Evolutionary conservation across 2,888 invertebrate genomes (phyloP), one percentile per base, ranked within the genome.

Genomic region (Eupithecia dodoneata): DNA sequence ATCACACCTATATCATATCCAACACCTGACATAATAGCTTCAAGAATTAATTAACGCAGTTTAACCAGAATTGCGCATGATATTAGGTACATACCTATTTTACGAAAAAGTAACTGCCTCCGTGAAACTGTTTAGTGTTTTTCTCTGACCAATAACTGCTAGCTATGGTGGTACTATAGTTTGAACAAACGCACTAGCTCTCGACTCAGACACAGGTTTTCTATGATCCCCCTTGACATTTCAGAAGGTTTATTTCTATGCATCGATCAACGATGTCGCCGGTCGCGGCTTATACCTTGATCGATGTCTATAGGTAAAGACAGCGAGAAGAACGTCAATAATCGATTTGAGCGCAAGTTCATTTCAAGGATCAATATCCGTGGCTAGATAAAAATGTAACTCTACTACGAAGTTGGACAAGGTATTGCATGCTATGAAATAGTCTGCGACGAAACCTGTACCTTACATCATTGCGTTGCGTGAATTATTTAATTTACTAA

Each of bases 11-110:
- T n/a, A 49, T 52, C 55, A 55, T 73, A 75, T 70, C 55, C 72
- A 67, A 66, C 78, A 80, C 78, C 77, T 81, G 77, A 81, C 30
- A 81, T 80, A 85, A 83, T 80, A 81, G 79, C 75, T 76, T 79
- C 73, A 65, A 76, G 75, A 74, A 77, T 71, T 72, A 81, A 78
- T 77, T 75, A 67, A 65, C 69, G 81, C 83, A 59, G 80, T 83
- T 81, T 66, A 77, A 80, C 78, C 74, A 79, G 82, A 80, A 78
- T 79, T 30, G 63, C 63, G 63, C 30, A 12, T 18, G 59, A 59
- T 30, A 63, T 63, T 30, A 10, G 4, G 9, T 63, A 30, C 30
- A 30, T 30, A 63, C 63, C 1, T 12, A 63, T 30, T 63, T 10
- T 12, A 63, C 63, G 55, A 55, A n/a, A 59, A 3, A 18, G 55